Evolutionary conservation across 2,797 vertebrate genomes (phyloP).

Genomic region (Masticophis lateralis): DNA sequence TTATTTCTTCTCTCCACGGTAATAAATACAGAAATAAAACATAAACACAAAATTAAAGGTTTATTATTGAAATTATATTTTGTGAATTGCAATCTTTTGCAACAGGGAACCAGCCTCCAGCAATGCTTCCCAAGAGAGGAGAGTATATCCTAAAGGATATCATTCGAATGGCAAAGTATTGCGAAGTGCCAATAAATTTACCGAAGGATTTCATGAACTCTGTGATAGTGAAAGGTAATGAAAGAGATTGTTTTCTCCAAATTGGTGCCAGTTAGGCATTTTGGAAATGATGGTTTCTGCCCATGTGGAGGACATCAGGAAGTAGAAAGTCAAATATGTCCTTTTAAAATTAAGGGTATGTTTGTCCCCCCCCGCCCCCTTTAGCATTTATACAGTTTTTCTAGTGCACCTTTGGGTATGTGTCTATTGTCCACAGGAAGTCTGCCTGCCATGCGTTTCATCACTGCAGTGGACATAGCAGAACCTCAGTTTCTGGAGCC

Average conservation of each 20-base stretch:
- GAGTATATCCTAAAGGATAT: constrained; percentile 79
- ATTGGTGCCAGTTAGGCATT: background rate
- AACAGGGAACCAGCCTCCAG: constrained; percentile 85
- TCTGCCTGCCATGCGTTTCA: constrained; percentile 85
- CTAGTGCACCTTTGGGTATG: background rate
- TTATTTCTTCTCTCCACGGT: background rate
- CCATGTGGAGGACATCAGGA: background rate
- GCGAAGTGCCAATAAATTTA: constrained; percentile 73
- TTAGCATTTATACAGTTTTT: background rate
- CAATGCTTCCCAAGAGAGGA: constrained; percentile 78
- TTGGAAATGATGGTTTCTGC: background rate
- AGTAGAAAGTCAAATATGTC: background rate
- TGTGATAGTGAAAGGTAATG: constrained; percentile 79
- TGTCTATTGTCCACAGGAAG: constrained; percentile 65
- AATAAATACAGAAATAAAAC: background rate
- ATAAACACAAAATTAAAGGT: background rate
- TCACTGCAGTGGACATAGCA: constrained; percentile 76
- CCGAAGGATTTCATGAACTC: constrained; percentile 71
- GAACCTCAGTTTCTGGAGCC: constrained; percentile 74
- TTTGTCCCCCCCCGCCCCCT: background rate
- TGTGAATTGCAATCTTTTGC: background rate
- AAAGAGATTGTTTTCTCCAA: background rate
- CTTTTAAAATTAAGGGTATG: background rate
- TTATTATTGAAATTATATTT: background rate
- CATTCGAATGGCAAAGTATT: constrained; percentile 68